phyloP scores from a whole-genome alignment of 2,797 vertebrate species.

The Poecile montanus region DNA sequence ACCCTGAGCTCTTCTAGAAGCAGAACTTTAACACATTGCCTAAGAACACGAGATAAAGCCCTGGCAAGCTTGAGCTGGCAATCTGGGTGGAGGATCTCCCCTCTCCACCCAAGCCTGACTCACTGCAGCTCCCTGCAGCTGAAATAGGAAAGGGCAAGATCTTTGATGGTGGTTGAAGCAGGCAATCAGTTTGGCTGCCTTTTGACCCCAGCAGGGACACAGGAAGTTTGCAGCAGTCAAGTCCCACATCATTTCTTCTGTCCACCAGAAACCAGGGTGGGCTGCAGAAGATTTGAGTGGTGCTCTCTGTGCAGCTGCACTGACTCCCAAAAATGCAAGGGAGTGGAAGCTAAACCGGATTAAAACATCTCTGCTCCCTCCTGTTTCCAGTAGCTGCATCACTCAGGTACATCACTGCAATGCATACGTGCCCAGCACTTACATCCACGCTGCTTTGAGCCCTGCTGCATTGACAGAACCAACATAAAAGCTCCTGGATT shows the following conservation, averaged over 20 bases:
- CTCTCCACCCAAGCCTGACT: constrained; percentile 58
- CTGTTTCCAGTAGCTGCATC: neutral
- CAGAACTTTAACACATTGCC: constrained; percentile 10
- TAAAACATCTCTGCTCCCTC: neutral
- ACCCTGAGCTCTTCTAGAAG: constrained; percentile 3
- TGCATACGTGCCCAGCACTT: neutral
- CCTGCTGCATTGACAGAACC: neutral
- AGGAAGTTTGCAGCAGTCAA: neutral
- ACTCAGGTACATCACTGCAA: neutral
- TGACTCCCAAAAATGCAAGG: neutral
- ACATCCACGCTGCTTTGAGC: rapidly evolving
- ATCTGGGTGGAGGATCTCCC: constrained; percentile 61
- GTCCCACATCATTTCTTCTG: neutral
- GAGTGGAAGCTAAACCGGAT: neutral
- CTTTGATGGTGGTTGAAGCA: neutral
- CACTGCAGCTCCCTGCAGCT: constrained; percentile 26
- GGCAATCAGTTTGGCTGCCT: neutral
- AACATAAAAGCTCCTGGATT: neutral
- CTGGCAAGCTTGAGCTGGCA: constrained; percentile 47
- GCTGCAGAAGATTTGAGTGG: neutral
- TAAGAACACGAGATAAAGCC: constrained; percentile 37
- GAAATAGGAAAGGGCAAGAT: neutral
- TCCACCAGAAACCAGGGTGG: neutral
- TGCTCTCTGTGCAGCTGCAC: neutral
- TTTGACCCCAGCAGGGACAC: neutral